Percentiles rank a stretch among this genome's conserved stretches.
phyloP scores from a whole-genome alignment of 1,140 invertebrate species.

The Ladona fulva region DNA sequence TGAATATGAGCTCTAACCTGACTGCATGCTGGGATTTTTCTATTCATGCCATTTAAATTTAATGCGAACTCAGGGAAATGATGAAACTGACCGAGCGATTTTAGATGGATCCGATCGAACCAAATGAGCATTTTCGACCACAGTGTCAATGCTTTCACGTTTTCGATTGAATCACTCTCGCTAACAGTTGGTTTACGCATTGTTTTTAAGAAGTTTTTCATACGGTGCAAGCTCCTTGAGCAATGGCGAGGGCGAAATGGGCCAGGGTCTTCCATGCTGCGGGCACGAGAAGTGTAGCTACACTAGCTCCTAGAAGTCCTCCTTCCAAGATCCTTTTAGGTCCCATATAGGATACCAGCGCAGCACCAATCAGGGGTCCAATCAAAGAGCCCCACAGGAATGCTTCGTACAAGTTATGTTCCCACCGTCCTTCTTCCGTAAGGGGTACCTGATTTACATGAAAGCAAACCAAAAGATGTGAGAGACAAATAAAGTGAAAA shows the following conservation, averaged over 20 bases:
- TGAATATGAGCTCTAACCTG: too few relatives aligned
- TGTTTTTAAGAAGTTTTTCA: conserved; percentile 20
- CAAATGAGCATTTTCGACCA: too few relatives aligned
- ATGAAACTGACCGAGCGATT: too few relatives aligned
- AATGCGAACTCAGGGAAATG: too few relatives aligned
- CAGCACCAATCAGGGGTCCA: conserved; percentile 44
- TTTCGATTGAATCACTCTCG: too few relatives aligned
- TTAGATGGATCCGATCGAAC: too few relatives aligned
- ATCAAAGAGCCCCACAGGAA: conserved; percentile 49
- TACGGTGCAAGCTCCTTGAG: conserved; percentile 49
- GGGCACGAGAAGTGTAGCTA: conserved; percentile 43
- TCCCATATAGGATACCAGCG: conserved; percentile 46
- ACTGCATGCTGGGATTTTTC: too few relatives aligned
- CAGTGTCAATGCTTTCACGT: too few relatives aligned
- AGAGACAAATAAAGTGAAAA: too few relatives aligned
- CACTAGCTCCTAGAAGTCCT: conserved; percentile 44
- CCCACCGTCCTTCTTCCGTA: conserved; percentile 15
- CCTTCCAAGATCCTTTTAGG: conserved; percentile 46
- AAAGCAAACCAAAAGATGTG: not conserved
- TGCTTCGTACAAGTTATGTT: conserved; percentile 22
- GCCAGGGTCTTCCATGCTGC: conserved; percentile 47
- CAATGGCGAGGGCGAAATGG: conserved; percentile 44
- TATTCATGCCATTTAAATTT: too few relatives aligned
- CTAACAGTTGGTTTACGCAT: too few relatives aligned
- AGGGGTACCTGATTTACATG: conserved; percentile 17